phyloP scores from a whole-genome alignment of 2,797 vertebrate genomes.

The Nannoperca australis region DNA sequence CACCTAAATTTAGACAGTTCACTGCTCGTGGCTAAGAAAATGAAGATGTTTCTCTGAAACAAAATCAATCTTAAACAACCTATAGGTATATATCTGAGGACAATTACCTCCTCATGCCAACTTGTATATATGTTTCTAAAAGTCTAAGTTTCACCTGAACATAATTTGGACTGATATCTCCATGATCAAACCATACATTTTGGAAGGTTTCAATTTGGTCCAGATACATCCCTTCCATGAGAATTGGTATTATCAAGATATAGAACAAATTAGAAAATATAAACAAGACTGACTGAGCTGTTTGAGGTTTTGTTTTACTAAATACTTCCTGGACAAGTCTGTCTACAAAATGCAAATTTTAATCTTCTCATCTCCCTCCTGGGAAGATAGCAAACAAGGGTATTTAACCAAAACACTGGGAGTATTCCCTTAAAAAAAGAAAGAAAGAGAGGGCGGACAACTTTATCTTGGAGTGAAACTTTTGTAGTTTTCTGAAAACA shows the following conservation, averaged over 20 bases:
- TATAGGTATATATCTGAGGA: too few relatives aligned
- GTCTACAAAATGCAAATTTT: not conserved
- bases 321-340: constrained; percentile 18
- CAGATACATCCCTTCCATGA: not conserved
- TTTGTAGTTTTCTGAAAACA: constrained; percentile 17
- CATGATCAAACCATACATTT: not conserved
- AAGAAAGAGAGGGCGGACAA: not conserved
- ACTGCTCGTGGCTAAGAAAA: too few relatives aligned
- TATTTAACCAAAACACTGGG: not conserved
- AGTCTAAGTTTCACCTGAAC: too few relatives aligned
- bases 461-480: constrained; percentile 7
- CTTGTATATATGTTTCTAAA: too few relatives aligned
- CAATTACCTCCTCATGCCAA: too few relatives aligned
- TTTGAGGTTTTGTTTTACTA: constrained; percentile 8
- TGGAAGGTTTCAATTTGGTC: constrained; percentile 6
- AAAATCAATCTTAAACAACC: too few relatives aligned
- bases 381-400: not conserved
- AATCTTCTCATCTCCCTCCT: constrained; percentile 18
- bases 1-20: too few relatives aligned
- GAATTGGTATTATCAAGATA: not conserved
- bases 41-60: too few relatives aligned
- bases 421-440: not conserved
- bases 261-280: not conserved
- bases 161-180: not conserved
- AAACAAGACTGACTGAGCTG: constrained; percentile 3